Percentiles rank a stretch among this genome's conserved stretches.
phyloP scores from a whole-genome alignment of 2,888 invertebrate genomes.

The Lasioglossum malachurum region DNA sequence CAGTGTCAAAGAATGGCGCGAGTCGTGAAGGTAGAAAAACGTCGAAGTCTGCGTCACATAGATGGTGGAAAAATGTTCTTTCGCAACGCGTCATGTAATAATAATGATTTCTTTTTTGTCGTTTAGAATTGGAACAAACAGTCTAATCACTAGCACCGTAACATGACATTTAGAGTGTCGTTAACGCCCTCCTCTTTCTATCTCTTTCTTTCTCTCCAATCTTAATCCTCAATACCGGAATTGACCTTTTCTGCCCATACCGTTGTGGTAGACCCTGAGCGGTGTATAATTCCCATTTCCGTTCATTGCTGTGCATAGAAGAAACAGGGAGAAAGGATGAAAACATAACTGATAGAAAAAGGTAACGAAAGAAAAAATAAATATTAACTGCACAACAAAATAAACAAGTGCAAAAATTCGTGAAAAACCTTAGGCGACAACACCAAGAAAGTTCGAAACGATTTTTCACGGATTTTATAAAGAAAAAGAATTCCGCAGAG shows the following conservation, averaged over 20 bases:
- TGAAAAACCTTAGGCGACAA: conserved; percentile 16
- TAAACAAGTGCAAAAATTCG: background rate
- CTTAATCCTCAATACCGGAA: conserved; percentile 89
- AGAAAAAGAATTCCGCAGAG: background rate
- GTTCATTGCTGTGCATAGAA: conserved; percentile 87
- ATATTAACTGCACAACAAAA: background rate
- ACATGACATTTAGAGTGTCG: conserved; percentile 48
- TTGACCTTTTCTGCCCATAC: conserved; percentile 92
- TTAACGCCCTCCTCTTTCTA: conserved; percentile 25
- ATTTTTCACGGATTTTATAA: background rate
- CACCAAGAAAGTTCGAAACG: background rate
- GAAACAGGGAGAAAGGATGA: conserved; percentile 31
- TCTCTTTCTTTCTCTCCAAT: conserved; percentile 12
- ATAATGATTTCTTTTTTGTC: conserved; percentile 34
- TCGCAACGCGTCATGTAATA: conserved; percentile 43
- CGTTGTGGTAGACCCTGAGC: conserved; percentile 92
- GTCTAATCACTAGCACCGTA: conserved; percentile 60
- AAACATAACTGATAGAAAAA: conserved; percentile 10
- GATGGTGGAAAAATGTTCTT: conserved; percentile 16
- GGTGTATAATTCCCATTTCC: conserved; percentile 91
- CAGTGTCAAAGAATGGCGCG: conserved; percentile 25
- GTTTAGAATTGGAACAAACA: conserved; percentile 38
- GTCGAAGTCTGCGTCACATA: conserved; percentile 28
- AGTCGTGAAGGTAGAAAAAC: conserved; percentile 21
- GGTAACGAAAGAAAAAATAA: background rate